Percentiles rank a stretch among this genome's conserved stretches.
phyloP scores from a whole-genome alignment of 1,140 invertebrate genomes.

The Drosophila guanche region DNA sequence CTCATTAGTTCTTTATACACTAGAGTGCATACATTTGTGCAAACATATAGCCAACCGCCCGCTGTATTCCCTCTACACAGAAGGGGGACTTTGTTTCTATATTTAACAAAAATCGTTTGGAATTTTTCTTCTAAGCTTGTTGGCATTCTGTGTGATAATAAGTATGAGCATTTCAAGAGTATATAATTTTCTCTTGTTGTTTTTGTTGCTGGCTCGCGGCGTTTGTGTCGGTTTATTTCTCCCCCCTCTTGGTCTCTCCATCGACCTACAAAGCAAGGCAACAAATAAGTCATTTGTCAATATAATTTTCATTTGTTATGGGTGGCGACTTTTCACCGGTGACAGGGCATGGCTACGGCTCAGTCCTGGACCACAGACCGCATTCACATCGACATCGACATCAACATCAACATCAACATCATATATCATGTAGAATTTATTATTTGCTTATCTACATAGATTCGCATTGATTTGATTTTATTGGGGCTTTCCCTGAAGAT shows the following conservation, averaged over 20 bases:
- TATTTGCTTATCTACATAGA: conserved; percentile 38
- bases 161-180: conserved; percentile 32
- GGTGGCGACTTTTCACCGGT: conserved; percentile 14
- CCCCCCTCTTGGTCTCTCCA: conserved; percentile 2
- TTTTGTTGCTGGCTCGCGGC: background rate
- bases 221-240: no score
- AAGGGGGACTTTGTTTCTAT: conserved; percentile 32
- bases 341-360: conserved; percentile 10
- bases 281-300: conserved; percentile 75
- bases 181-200: conserved; percentile 41
- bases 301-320: conserved; percentile 58
- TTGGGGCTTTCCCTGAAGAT: conserved; percentile 39
- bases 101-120: conserved; percentile 59
- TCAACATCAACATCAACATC: conserved; percentile 7
- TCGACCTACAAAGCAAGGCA: conserved; percentile 15
- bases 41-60: background rate
- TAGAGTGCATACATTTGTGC: conserved; percentile 12
- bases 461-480: conserved; percentile 57
- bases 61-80: background rate
- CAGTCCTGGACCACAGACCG: conserved; percentile 22
- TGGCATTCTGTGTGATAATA: conserved; percentile 39
- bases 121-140: conserved; percentile 37
- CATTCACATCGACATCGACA: no score
- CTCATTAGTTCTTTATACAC: conserved; percentile 28
- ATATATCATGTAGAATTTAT: conserved; percentile 36